phyloP scores from a whole-genome alignment of 2,113 vertebrate genomes.

The Myotis brandtii region DNA sequence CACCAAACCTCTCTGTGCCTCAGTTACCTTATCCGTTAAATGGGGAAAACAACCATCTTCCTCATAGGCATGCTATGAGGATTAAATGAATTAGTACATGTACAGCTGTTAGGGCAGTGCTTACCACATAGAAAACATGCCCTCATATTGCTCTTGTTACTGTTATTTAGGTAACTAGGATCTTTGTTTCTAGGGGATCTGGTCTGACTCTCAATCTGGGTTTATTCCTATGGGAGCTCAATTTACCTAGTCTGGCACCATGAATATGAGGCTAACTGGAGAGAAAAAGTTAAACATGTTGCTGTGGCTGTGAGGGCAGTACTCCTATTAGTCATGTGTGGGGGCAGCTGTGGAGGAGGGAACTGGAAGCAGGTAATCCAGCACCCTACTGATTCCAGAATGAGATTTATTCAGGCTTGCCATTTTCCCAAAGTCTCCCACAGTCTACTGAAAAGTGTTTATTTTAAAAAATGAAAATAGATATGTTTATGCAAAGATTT shows the following conservation, averaged over 20 bases:
- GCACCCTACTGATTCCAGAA: background rate
- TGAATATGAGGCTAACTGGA: background rate
- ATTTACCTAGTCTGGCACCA: background rate
- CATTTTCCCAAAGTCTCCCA: background rate
- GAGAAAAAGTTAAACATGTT: background rate
- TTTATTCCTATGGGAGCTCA: background rate
- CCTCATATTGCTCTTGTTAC: background rate
- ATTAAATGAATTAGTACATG: background rate
- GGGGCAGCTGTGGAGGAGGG: too few species aligned
- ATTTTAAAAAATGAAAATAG: background rate
- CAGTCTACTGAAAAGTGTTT: background rate
- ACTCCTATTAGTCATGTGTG: background rate
- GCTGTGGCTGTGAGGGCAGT: background rate
- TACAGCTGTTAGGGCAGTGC: background rate
- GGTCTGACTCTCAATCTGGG: background rate
- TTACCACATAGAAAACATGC: background rate
- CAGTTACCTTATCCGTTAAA: background rate
- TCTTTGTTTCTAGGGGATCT: background rate
- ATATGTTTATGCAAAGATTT: constrained; percentile 6
- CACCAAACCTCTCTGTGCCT: background rate
- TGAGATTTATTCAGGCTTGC: background rate
- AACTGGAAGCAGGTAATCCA: background rate
- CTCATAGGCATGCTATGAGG: background rate
- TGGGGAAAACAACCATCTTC: background rate
- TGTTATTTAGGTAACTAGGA: background rate